Evolutionary conservation across 2,797 vertebrate species (phyloP).

Genomic region (Cygnus olor): DNA sequence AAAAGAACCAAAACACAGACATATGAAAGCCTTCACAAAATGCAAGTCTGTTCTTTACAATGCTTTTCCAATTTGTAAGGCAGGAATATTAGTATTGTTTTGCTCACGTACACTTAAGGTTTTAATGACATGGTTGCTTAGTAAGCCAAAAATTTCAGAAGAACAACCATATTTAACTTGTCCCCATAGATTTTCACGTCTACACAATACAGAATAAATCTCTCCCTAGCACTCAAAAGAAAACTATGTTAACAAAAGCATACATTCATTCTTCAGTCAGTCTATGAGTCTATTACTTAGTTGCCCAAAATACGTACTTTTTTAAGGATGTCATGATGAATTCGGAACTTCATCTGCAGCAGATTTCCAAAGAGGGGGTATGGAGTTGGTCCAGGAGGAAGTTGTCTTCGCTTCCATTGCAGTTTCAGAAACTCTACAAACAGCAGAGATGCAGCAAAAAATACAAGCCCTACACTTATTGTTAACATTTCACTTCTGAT

Average conservation of each 20-base stretch:
- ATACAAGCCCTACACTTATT: not conserved
- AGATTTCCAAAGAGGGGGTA: constrained; percentile 67
- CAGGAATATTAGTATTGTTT: not conserved
- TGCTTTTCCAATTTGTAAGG: not conserved
- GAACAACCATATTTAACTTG: not conserved
- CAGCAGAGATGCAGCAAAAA: constrained; percentile 14
- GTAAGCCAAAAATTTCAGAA: not conserved
- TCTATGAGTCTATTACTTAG: not conserved
- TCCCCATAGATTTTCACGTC: not conserved
- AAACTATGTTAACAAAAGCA: not conserved
- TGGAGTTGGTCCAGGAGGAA: constrained; percentile 66
- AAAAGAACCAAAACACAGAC: not conserved
- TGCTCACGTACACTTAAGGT: not conserved
- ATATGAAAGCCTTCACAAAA: not conserved
- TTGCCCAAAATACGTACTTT: constrained; percentile 4
- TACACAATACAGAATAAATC: not conserved
- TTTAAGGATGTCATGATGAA: constrained; percentile 42
- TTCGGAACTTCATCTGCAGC: constrained; percentile 62
- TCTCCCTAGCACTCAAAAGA: not conserved
- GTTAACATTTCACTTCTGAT: constrained; percentile 25
- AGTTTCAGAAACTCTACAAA: constrained; percentile 19
- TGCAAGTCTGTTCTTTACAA: not conserved
- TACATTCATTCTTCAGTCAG: not conserved
- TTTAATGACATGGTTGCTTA: not conserved
- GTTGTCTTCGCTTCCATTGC: not conserved